Conservation (phyloP, 2,113 vertebrate species). For the Rhynchomys soricoides region DNA sequence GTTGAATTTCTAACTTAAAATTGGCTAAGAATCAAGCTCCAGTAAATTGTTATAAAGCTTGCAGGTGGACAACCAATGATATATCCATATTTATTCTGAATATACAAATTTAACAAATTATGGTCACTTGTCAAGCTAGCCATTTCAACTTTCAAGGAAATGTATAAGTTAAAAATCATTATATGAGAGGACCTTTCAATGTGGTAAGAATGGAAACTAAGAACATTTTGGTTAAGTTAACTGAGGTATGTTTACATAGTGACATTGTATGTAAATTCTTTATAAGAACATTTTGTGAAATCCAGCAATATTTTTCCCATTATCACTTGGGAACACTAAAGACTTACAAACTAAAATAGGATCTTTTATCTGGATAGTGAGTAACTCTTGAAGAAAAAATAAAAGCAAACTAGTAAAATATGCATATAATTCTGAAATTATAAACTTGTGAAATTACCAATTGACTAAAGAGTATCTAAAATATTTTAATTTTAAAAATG, state of each 20-base stretch:
- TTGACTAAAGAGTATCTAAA: not conserved
- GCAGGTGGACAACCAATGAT: conserved; percentile 44
- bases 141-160: not conserved
- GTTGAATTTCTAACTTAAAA: conserved; percentile 73
- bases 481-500: no score
- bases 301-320: not conserved
- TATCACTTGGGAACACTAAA: not conserved
- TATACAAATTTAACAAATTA: conserved; percentile 56
- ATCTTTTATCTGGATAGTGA: not conserved
- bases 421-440: not conserved
- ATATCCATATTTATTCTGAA: conserved; percentile 32
- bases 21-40: conserved; percentile 69
- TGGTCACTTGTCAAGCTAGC: not conserved
- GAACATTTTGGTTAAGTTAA: not conserved
- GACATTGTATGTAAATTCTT: not conserved
- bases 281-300: not conserved
- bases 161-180: not conserved
- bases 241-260: not conserved
- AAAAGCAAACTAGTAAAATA: not conserved
- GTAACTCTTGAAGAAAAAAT: not conserved
- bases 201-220: not conserved
- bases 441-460: not conserved
- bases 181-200: not conserved
- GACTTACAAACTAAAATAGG: not conserved
- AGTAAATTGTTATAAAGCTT: conserved; percentile 57